Conservation (phyloP, 2,797 vertebrate genomes). For the Enteromius mattozi region DNA sequence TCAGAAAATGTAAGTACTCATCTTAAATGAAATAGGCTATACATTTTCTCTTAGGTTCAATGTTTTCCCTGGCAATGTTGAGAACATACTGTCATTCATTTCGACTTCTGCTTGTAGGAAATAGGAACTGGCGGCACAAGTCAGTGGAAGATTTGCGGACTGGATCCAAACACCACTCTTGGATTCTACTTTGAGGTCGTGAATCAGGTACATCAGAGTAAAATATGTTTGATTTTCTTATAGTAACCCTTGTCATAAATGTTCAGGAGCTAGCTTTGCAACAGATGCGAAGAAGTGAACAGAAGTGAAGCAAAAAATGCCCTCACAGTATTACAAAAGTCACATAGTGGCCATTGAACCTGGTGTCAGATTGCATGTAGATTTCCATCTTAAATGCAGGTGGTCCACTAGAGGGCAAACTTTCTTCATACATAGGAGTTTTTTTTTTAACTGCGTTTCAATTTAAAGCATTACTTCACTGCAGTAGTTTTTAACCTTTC, state of each 20-base stretch:
- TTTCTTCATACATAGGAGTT: conserved; percentile 1
- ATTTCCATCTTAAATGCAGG: not conserved
- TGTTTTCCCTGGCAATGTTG: not conserved
- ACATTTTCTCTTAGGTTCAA: not conserved
- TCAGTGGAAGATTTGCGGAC: conserved; percentile 97
- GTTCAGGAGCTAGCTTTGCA: not conserved
- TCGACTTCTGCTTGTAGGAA: conserved; percentile 79
- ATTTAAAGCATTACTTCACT: not conserved
- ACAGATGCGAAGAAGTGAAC: not conserved
- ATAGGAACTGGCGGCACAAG: conserved; percentile 95
- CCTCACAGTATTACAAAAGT: not conserved
- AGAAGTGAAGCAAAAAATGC: not conserved
- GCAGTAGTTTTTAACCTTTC: conserved; percentile 21
- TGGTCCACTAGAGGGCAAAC: conserved; percentile 59
- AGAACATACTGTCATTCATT: not conserved
- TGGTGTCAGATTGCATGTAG: not conserved
- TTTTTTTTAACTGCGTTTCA: not conserved
- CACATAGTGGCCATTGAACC: not conserved
- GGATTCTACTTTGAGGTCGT: conserved; percentile 96
- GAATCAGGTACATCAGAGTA: conserved; percentile 87
- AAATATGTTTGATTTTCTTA: not conserved
- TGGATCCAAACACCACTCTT: conserved; percentile 90
- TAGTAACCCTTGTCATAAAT: not conserved
- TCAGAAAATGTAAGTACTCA: conserved; percentile 90
- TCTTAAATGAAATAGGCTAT: not conserved